These are phyloP conservation scores for Chrysocyon brachyurus DNA, from an alignment of 2,797 vertebrate species.

Conservation along the genomic window DNA sequence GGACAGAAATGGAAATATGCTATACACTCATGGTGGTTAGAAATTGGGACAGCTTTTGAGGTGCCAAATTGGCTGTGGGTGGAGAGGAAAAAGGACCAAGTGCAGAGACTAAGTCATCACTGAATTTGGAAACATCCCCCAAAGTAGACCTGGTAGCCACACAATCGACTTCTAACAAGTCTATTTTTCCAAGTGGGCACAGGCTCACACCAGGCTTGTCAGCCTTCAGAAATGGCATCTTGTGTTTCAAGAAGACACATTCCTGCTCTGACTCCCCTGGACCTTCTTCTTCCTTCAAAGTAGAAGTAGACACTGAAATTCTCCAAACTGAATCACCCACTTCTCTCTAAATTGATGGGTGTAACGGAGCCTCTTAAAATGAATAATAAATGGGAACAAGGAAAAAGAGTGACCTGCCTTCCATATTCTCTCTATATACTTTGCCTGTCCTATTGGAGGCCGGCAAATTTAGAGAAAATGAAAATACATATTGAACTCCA, in stretches of 20 bases:
- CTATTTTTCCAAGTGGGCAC: background rate
- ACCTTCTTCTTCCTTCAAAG: constrained; percentile 17
- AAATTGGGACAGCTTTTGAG: background rate
- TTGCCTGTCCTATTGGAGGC: background rate
- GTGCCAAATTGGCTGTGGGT: background rate
- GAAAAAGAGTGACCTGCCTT: background rate
- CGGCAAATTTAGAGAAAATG: constrained; percentile 44
- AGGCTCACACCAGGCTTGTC: background rate
- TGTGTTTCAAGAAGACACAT: background rate
- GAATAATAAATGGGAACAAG: background rate
- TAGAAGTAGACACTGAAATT: background rate
- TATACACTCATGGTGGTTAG: background rate
- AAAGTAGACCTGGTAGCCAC: background rate
- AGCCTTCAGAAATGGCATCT: background rate
- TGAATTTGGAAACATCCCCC: background rate
- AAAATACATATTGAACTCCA: constrained; percentile 70
- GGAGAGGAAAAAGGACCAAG: background rate
- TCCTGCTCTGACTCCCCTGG: background rate
- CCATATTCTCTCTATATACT: background rate
- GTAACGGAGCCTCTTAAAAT: background rate
- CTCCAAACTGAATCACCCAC: background rate
- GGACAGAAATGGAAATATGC: background rate
- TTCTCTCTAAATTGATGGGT: background rate
- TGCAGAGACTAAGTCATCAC: background rate
- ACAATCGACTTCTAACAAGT: background rate